A percentile compares a stretch with the other conserved stretches of the same genome.
Evolutionary conservation across 2,888 invertebrate genomes (phyloP).

Genomic region (Oligia latruncula): DNA sequence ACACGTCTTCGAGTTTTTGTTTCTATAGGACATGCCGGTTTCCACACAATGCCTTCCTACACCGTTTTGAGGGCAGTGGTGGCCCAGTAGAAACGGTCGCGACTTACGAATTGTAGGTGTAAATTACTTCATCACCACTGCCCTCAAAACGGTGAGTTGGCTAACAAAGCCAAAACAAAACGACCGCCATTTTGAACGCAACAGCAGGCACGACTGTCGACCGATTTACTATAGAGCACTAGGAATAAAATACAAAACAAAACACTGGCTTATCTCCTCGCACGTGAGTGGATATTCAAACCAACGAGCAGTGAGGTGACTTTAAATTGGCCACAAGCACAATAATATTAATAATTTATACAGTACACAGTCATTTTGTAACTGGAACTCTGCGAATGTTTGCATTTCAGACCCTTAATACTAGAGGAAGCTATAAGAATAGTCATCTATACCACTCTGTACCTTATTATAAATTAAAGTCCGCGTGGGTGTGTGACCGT

Average conservation of each 20-base stretch:
- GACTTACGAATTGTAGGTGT: neutral
- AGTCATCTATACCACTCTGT: neutral
- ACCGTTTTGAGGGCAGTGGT: neutral
- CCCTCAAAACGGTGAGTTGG: neutral
- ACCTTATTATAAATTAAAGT: neutral
- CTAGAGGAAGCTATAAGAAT: neutral
- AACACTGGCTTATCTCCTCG: conserved; percentile 45
- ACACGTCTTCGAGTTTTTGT: neutral
- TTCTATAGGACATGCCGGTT: neutral
- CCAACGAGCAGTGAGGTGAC: conserved; percentile 50
- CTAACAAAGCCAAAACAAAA: conserved; percentile 12
- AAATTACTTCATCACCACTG: neutral
- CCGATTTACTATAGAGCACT: conserved; percentile 15
- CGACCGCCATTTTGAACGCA: conserved; percentile 14
- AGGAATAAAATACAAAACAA: conserved; percentile 53
- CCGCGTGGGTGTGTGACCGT: neutral
- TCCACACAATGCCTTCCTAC: neutral
- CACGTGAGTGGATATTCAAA: conserved; percentile 52
- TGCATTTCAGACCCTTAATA: neutral
- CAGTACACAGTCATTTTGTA: neutral
- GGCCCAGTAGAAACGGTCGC: neutral
- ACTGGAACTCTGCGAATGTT: neutral
- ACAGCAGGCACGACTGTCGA: conserved; percentile 9
- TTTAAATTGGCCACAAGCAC: conserved; percentile 42
- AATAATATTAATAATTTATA: conserved; percentile 30